These are phyloP conservation scores for zebrafish (Danio rerio) DNA, from an alignment of 2,113 vertebrate genomes.

Conservation along the genomic window DNA sequence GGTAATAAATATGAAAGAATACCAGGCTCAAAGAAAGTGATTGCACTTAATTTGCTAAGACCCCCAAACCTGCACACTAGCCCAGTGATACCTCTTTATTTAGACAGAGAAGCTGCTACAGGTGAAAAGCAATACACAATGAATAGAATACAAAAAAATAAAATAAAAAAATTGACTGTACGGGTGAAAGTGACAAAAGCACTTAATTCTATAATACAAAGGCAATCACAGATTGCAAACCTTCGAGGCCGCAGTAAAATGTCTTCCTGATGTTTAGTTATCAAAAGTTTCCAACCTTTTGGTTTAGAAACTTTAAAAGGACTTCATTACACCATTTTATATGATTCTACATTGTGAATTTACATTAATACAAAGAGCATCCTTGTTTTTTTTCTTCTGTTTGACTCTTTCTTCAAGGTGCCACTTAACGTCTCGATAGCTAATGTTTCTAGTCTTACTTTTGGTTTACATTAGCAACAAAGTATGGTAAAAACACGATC, in stretches of 20 bases:
- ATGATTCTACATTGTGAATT: background rate
- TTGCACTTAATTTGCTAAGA: constrained; percentile 88
- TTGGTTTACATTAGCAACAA: constrained; percentile 41
- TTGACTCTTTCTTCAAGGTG: constrained; percentile 40
- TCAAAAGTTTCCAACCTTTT: background rate
- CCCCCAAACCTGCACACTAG: constrained; percentile 72
- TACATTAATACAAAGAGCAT: constrained; percentile 3
- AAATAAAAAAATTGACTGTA: background rate
- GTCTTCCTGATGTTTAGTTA: no score
- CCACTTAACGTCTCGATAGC: constrained; percentile 24
- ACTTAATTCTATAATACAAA: constrained; percentile 82
- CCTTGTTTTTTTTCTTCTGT: background rate
- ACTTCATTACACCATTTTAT: background rate
- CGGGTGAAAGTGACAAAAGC: constrained; percentile 82
- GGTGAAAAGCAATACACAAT: constrained; percentile 65
- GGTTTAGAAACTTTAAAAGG: background rate
- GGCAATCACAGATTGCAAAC: constrained; percentile 99
- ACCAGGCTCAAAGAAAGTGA: constrained; percentile 85
- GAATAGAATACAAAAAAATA: constrained; percentile 68
- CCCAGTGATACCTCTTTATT: no score
- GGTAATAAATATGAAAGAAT: constrained; percentile 83
- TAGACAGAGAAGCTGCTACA: constrained; percentile 68
- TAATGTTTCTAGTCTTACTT: constrained; percentile 31
- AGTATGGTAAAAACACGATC: background rate
- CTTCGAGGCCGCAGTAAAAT: constrained; percentile 34